A percentile compares a stretch with the other conserved stretches of the same genome.
These are phyloP conservation scores for Petaurus breviceps DNA, from an alignment of 2,113 vertebrate genomes.

Conservation along the genomic window DNA sequence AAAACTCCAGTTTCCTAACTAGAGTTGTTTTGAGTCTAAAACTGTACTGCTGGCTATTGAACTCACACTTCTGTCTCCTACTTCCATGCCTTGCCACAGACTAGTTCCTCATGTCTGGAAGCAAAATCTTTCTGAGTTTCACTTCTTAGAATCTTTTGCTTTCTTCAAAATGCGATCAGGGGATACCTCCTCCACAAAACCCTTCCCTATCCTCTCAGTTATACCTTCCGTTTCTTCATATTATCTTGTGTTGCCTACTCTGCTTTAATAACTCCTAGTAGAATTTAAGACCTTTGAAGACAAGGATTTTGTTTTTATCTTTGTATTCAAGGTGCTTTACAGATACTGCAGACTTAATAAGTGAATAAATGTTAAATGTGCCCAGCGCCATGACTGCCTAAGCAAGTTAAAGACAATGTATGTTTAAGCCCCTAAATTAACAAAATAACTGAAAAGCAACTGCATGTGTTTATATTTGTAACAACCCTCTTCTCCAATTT, in stretches of 20 bases:
- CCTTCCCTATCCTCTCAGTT: background rate
- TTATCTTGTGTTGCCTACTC: background rate
- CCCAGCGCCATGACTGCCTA: background rate
- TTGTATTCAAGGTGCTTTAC: background rate
- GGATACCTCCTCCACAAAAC: background rate
- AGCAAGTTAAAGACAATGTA: background rate
- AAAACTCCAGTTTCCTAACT: background rate
- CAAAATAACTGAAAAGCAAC: slow-evolving; percentile 1
- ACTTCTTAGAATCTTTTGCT: background rate
- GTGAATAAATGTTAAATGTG: background rate
- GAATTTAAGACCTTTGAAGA: background rate
- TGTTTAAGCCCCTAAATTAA: background rate
- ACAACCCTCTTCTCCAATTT: background rate
- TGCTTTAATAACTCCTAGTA: background rate
- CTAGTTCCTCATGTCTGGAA: background rate
- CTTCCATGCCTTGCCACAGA: background rate
- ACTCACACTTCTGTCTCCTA: background rate
- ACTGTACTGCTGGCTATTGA: background rate
- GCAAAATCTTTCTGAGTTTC: background rate
- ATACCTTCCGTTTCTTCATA: background rate
- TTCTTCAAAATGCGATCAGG: background rate
- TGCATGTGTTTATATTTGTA: background rate
- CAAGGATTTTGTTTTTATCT: background rate
- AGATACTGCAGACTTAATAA: background rate
- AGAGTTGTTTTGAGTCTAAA: background rate